Evolutionary conservation across 2,888 invertebrate genomes (phyloP), one percentile per base, ranked within the genome.

Genomic region (Callimorpha dominula): DNA sequence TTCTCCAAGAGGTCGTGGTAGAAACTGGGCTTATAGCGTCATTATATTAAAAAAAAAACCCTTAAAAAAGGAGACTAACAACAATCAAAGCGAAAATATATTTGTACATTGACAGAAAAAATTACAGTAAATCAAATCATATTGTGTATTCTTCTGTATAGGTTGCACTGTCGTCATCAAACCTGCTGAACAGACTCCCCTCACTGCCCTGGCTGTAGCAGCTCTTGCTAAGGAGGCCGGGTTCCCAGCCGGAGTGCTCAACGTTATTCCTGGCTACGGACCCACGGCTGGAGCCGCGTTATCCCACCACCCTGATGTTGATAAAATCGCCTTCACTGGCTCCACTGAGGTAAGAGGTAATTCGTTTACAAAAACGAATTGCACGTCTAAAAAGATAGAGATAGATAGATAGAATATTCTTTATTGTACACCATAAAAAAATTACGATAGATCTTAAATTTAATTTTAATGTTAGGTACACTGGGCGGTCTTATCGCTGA

Each of bases 161-260:
- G 98, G 97, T 84, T 97, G 98, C 90, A 98, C 98, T 0, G 95
- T 98, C 15, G 97, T 99, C 2, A 93, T 99, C 83, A 99, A 99
- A 92, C 98, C 99, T 0, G 99, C 99, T 0, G 99, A 99, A 89
- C 99, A 99, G 93, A 99, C 99, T 0, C 98, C 98, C 0, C 95
- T 99, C 43, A 98, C 99, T 0, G 98, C 99, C 0, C 94, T 99
- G 14, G 98, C 98, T 86, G 93, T 99, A 14, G 99, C 98, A 1
- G 97, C 98, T 74, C 94, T 99, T 73, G 92, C 96, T n/a, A 98
- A 97, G 87, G 98, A 99, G 95, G 99, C 98, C 73, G 99, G 99
- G 14, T 97, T 99, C 89, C 99, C 99, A 0, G 96, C 97, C 66
- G 99, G 99, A 49, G 99, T 99, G 0, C 90, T 99, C 4, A 99